Conservation (phyloP, 1,140 invertebrate genomes). For the Trichonephila clavipes region DNA sequence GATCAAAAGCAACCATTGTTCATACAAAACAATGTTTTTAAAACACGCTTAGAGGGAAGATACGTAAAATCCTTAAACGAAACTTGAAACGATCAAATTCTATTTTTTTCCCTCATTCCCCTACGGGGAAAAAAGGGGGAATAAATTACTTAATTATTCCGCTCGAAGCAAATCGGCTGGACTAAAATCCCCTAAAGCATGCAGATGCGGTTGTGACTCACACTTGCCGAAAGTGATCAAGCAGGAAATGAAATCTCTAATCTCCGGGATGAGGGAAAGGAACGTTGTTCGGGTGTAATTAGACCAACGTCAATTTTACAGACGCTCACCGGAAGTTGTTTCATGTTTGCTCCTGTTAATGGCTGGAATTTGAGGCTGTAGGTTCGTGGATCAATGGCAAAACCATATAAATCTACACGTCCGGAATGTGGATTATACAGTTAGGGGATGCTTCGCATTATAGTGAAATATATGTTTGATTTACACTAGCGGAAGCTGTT, state of each 20-base stretch:
- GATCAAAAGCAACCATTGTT: background rate
- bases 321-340: background rate
- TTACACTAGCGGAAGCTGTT: background rate
- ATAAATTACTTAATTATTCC: conserved; percentile 51
- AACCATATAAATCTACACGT: background rate
- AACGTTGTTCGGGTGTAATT: conserved; percentile 43
- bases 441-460: no score
- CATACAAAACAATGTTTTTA: background rate
- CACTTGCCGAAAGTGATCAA: conserved; percentile 51
- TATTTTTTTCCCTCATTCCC: conserved; percentile 11
- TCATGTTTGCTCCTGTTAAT: conserved; percentile 18
- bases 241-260: conserved; percentile 61
- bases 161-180: conserved; percentile 11
- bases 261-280: background rate
- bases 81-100: conserved; percentile 17
- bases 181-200: conserved; percentile 9
- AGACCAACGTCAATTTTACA: conserved; percentile 48
- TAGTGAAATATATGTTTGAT: background rate
- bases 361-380: conserved; percentile 1
- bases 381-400: background rate
- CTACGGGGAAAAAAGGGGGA: background rate
- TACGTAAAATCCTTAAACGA: background rate
- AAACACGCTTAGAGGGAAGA: background rate
- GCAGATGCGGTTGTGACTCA: conserved; percentile 23
- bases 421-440: background rate